These are phyloP conservation scores for Andricus quercusramuli DNA, from an alignment of 2,888 invertebrate genomes.

Conservation along the genomic window DNA sequence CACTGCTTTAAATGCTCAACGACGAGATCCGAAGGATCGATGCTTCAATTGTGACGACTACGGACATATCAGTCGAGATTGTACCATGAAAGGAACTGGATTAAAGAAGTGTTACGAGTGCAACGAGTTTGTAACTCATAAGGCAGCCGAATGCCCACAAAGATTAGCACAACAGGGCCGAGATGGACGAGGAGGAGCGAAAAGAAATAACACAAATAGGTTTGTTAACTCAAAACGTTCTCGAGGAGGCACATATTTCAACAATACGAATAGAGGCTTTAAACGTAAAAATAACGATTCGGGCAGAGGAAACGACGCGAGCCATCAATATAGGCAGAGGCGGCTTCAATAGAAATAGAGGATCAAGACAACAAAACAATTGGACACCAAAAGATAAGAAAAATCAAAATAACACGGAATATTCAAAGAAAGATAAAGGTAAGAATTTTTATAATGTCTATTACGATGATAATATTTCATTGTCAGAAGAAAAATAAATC, in stretches of 20 bases:
- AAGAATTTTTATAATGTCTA: not conserved
- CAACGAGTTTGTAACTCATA: not conserved
- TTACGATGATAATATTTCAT: not conserved
- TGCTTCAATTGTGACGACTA: not conserved
- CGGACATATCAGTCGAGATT: not conserved
- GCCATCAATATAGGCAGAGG: too few relatives aligned
- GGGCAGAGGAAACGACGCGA: not conserved
- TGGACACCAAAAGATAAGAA: not conserved
- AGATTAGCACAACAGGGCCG: not conserved
- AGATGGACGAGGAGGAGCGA: not conserved
- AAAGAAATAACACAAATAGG: not conserved
- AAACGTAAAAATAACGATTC: not conserved
- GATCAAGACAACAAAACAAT: not conserved
- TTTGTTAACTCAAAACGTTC: not conserved
- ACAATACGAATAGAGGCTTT: not conserved
- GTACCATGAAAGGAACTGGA: not conserved
- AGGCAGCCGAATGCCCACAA: not conserved
- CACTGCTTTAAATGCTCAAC: not conserved
- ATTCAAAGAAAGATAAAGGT: not conserved
- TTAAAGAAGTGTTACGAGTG: conserved; percentile 3
- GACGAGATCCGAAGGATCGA: not conserved
- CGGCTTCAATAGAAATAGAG: too few relatives aligned
- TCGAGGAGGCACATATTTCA: not conserved
- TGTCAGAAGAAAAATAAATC: not conserved
- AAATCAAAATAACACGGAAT: not conserved